phyloP scores from a whole-genome alignment of 2,113 vertebrate genomes.

The Chloropsis cyanopogon region DNA sequence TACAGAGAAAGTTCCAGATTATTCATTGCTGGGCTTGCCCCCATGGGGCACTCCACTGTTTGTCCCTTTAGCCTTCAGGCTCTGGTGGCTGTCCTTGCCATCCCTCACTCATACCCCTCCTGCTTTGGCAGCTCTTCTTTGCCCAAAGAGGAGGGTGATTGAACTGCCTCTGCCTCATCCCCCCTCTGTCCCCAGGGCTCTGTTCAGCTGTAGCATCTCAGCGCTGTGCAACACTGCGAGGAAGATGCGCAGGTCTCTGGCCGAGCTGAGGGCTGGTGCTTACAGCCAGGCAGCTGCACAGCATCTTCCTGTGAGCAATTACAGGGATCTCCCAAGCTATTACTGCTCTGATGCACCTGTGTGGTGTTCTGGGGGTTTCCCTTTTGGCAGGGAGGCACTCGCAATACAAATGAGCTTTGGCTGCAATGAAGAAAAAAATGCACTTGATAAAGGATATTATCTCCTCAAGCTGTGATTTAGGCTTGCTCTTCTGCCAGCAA shows the following conservation, averaged over 20 bases:
- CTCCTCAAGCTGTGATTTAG: not conserved
- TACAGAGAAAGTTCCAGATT: not conserved
- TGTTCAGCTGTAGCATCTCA: not conserved
- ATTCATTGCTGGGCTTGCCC: not conserved
- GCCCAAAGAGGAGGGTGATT: too few species aligned
- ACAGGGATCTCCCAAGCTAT: not conserved
- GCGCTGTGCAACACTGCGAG: rapidly evolving
- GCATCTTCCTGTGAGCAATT: not conserved
- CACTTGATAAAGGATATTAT: not conserved
- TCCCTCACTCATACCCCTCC: not conserved
- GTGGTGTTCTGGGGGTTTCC: not conserved
- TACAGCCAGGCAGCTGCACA: not conserved
- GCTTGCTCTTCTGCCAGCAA: not conserved
- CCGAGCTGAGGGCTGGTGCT: not conserved
- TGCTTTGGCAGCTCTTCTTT: not conserved
- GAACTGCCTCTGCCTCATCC: not conserved
- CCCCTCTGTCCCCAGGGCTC: not conserved
- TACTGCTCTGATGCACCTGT: not conserved
- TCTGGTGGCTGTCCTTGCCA: not conserved
- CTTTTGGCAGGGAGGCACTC: not conserved
- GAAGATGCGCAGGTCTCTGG: rapidly evolving
- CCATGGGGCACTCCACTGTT: too few species aligned
- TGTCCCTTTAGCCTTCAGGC: not conserved
- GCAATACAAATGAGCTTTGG: not conserved
- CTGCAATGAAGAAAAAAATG: not conserved